phyloP scores from a whole-genome alignment of 2,797 vertebrate species.

The Babyrousa celebensis region DNA sequence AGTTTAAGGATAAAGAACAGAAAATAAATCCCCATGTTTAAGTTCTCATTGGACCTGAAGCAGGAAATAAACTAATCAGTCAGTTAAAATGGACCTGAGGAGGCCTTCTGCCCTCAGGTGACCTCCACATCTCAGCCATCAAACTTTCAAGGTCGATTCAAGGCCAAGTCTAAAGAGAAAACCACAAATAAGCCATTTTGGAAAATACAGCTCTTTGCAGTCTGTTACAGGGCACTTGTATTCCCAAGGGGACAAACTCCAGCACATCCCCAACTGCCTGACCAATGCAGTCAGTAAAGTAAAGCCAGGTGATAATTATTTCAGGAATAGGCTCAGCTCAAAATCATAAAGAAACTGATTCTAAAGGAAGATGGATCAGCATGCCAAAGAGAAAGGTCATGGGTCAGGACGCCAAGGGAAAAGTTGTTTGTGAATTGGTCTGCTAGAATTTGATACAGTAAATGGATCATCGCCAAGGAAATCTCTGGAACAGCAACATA shows the following conservation, averaged over 20 bases:
- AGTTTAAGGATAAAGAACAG: background rate
- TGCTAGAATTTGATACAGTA: background rate
- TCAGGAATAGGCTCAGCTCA: background rate
- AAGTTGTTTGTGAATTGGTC: background rate
- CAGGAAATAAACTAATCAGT: background rate
- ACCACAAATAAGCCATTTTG: constrained; percentile 19
- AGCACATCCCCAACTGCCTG: too few relatives aligned
- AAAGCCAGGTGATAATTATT: constrained; percentile 12
- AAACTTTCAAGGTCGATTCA: constrained; percentile 7
- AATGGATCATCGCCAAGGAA: background rate
- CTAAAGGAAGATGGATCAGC: background rate
- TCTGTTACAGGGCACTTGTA: constrained; percentile 34
- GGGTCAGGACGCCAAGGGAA: background rate
- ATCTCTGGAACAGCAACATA: background rate
- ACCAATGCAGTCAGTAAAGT: background rate
- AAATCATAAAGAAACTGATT: background rate
- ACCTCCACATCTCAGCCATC: constrained; percentile 23
- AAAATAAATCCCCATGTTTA: background rate
- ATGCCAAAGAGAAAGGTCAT: background rate
- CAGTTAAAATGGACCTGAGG: constrained; percentile 15
- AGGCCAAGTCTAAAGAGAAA: constrained; percentile 53
- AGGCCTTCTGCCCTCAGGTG: background rate
- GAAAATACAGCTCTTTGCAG: background rate
- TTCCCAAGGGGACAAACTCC: background rate
- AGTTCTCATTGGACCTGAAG: background rate